These are phyloP conservation scores for Triplophysa yarkandensis DNA, from an alignment of 2,797 vertebrate genomes.

Conservation along the genomic window DNA sequence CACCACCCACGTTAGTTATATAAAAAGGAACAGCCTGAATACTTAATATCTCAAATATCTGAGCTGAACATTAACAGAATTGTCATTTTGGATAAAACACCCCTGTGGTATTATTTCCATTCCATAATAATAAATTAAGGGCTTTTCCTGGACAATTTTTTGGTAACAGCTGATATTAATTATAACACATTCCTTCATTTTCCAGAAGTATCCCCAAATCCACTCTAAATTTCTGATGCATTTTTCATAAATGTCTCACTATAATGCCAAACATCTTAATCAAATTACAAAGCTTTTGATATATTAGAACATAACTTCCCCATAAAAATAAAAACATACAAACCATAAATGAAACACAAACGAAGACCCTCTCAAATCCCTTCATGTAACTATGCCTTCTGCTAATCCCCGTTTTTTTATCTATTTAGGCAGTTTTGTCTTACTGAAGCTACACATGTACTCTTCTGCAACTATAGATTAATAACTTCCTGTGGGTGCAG, in stretches of 20 bases:
- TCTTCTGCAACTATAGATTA: conserved; percentile 11
- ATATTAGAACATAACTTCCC: neutral
- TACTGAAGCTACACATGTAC: conserved; percentile 6
- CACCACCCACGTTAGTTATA: neutral
- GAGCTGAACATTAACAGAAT: neutral
- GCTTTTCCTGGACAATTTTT: conserved; percentile 2
- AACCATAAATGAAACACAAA: neutral
- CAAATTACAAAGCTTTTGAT: neutral
- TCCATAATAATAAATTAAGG: conserved; percentile 13
- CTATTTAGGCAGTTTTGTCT: conserved; percentile 1
- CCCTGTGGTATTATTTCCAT: neutral
- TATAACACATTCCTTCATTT: neutral
- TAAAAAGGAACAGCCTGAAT: neutral
- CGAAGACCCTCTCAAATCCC: neutral
- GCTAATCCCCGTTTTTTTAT: neutral
- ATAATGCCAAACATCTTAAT: neutral
- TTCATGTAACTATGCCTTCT: neutral
- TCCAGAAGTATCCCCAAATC: neutral
- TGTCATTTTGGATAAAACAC: neutral
- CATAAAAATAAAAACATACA: neutral
- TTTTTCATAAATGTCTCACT: neutral
- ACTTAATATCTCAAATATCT: neutral
- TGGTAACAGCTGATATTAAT: conserved; percentile 4
- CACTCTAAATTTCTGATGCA: neutral
- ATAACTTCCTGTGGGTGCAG: conserved; percentile 2